Conservation (phyloP, 2,797 vertebrate genomes). For the Alouatta caraya region DNA sequence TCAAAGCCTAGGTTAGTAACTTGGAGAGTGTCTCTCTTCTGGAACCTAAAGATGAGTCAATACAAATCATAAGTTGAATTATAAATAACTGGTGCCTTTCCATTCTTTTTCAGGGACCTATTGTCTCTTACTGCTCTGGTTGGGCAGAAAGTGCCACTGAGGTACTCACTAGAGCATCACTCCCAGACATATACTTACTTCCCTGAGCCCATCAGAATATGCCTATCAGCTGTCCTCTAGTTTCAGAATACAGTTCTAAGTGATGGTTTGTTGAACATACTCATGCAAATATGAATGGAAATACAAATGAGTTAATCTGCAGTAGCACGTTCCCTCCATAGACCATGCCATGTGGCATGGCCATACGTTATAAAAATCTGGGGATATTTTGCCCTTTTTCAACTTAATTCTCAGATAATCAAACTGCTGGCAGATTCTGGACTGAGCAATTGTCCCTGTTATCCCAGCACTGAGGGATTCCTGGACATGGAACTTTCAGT, state of each 20-base stretch:
- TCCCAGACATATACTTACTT: neutral
- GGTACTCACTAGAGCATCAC: neutral
- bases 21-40: neutral
- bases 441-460: neutral
- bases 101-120: neutral
- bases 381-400: neutral
- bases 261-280: neutral
- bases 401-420: neutral
- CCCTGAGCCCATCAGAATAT: neutral
- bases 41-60: neutral
- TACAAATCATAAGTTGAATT: neutral
- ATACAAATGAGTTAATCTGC: neutral
- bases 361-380: neutral
- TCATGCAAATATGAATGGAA: neutral
- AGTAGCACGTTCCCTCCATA: neutral
- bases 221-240: neutral
- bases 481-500: neutral
- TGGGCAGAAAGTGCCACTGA: neutral
- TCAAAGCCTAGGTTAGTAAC: neutral
- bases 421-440: neutral
- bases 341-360: neutral
- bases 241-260: neutral
- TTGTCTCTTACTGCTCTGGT: neutral
- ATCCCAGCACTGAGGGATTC: neutral
- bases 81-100: neutral